phyloP scores from a whole-genome alignment of 1,140 invertebrate species.

The Ceratosolen solmsi region DNA sequence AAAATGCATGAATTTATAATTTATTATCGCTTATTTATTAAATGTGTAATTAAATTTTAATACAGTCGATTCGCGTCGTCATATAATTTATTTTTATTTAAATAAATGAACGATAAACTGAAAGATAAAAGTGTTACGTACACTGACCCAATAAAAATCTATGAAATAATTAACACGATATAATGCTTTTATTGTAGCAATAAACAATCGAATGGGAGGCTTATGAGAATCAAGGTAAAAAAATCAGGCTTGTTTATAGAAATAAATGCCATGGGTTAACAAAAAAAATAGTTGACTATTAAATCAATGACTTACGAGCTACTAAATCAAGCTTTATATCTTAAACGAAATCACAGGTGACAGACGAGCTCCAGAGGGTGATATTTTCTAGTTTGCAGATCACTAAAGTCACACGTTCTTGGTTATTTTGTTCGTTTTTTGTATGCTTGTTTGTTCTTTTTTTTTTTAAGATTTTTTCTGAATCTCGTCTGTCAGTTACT shows the following conservation, averaged over 20 bases:
- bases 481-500: not conserved
- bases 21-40: too few relatives aligned
- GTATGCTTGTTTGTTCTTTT: too few relatives aligned
- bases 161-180: too few relatives aligned
- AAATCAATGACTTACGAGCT: conserved; percentile 41
- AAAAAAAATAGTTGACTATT: conserved; percentile 31
- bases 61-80: too few relatives aligned
- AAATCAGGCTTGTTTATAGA: not conserved
- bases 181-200: not conserved
- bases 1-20: too few relatives aligned
- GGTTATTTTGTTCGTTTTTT: too few relatives aligned
- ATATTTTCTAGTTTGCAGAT: conserved; percentile 30
- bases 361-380: conserved; percentile 10
- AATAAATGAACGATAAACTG: too few relatives aligned
- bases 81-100: too few relatives aligned
- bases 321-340: conserved; percentile 42
- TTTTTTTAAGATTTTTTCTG: too few relatives aligned
- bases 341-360: not conserved
- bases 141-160: too few relatives aligned
- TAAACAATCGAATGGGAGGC: not conserved
- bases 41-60: too few relatives aligned
- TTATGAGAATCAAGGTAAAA: not conserved
- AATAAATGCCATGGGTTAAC: not conserved
- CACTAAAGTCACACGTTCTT: conserved; percentile 16
- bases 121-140: too few relatives aligned